Base-by-base conservation (phyloP, 2,113 vertebrate species). In the Engystomops pustulosus region DNA sequence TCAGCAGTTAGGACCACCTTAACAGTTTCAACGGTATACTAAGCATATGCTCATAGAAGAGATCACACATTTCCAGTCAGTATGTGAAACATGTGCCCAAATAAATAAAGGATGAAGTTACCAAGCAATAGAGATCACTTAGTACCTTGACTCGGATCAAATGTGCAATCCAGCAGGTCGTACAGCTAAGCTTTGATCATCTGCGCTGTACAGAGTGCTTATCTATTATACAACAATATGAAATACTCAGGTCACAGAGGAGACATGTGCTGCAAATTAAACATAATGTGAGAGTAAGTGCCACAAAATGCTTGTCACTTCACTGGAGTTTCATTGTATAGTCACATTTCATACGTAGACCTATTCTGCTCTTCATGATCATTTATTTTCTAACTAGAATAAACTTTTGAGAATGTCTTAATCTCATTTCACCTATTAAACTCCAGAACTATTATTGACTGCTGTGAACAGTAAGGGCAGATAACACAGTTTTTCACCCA, bases 241-340 rank as follows among this genome's bases (percentile, higher is more conserved):
- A 32, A 32, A 65, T 65, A 3, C 27, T 65, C 60, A 65, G 60
- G 27, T 65, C 60, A 34, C 60, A 32, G 60, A 34, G 60, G 27
- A 65, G 14, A 65, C 60, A 65, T 65, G 30, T 65, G 60, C 17
- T 65, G 27, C 8, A 65, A 17, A 65, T 65, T 65, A 65, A 65
- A 65, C 30, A 18, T 65, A 32, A 32, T 65, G 30, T 32, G 60
- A 17, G 8, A 32, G 27, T 65, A 65, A 62, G 60, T 65, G 58
- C 25, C 58, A 62, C 12, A 62, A 30, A 30, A 62, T 62, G 25
- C 25, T 62, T 27, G 27, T 65, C 60, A 7, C 30, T 17, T 32
- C 60, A 32, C 27, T 32, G 60, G 27, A 65, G 18, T 32, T 65
- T 18, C 18, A 20, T 18, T 65, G 27, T 65, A 34, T 4, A 55